Conservation (phyloP, 2,797 vertebrate genomes). For the Percopsis omiscomaycus region DNA sequence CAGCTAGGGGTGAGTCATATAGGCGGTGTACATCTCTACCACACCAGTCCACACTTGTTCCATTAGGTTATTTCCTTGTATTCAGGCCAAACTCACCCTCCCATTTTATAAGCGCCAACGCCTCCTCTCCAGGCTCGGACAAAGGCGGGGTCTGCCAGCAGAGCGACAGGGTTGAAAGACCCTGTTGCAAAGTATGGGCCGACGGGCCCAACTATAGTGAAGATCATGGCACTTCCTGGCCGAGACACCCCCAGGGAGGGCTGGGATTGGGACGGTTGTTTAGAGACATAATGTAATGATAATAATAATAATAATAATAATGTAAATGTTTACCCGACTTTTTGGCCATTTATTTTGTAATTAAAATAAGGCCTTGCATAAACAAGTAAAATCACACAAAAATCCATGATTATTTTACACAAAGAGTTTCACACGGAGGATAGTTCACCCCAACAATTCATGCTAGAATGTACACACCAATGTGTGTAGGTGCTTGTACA, state of each 20-base stretch:
- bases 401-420: too few relatives aligned
- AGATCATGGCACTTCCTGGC: constrained; percentile 78
- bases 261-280: constrained; percentile 53
- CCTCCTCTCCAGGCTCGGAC: constrained; percentile 87
- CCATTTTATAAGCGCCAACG: constrained; percentile 85
- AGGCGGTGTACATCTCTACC: too few relatives aligned
- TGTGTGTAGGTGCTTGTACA: background rate
- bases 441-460: too few relatives aligned
- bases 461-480: background rate
- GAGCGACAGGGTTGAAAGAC: constrained; percentile 81
- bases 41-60: too few relatives aligned
- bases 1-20: too few relatives aligned
- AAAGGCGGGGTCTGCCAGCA: constrained; percentile 84
- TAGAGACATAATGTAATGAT: background rate
- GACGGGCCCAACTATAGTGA: constrained; percentile 84
- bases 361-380: too few relatives aligned
- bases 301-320: too few relatives aligned
- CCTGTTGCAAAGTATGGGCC: constrained; percentile 87
- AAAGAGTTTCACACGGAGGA: too few relatives aligned
- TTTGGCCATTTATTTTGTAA: too few relatives aligned
- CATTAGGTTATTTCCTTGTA: too few relatives aligned
- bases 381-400: too few relatives aligned
- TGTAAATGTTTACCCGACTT: too few relatives aligned
- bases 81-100: constrained; percentile 79
- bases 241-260: constrained; percentile 82